These are phyloP conservation scores for Tamias sibiricus DNA, from an alignment of 2,113 vertebrate species.

Conservation along the genomic window DNA sequence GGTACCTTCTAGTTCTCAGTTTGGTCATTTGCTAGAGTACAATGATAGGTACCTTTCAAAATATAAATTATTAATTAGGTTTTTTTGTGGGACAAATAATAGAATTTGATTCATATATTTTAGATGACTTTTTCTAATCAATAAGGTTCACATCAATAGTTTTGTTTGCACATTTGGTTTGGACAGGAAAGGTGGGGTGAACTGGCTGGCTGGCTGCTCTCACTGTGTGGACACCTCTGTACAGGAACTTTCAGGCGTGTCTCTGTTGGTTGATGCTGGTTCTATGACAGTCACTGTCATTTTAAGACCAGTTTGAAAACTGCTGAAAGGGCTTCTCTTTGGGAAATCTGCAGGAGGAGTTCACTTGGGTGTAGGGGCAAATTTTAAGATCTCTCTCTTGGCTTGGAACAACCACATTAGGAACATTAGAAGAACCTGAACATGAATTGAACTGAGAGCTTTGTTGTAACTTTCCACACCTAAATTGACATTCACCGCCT, in stretches of 20 bases:
- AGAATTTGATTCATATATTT: constrained; percentile 66
- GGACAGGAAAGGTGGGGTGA: background rate
- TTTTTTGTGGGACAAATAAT: constrained; percentile 69
- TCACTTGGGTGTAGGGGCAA: background rate
- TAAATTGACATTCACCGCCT: constrained; percentile 69
- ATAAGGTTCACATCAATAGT: background rate
- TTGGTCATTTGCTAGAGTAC: constrained; percentile 60
- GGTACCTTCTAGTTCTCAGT: constrained; percentile 80
- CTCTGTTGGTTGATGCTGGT: background rate
- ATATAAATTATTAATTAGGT: constrained; percentile 75
- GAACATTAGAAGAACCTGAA: background rate
- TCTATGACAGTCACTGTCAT: background rate
- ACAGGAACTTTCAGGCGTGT: background rate
- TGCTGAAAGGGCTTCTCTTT: background rate
- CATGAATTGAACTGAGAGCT: background rate
- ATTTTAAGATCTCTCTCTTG: background rate
- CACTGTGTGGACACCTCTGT: background rate
- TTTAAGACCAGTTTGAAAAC: constrained; percentile 40
- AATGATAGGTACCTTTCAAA: constrained; percentile 76
- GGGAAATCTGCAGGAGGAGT: background rate
- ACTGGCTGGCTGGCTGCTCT: background rate
- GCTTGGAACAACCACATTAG: background rate
- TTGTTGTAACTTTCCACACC: constrained; percentile 63
- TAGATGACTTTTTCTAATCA: background rate
- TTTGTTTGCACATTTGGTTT: background rate